These are phyloP conservation scores for Alethe castanea DNA, from an alignment of 2,113 vertebrate genomes.

Conservation along the genomic window DNA sequence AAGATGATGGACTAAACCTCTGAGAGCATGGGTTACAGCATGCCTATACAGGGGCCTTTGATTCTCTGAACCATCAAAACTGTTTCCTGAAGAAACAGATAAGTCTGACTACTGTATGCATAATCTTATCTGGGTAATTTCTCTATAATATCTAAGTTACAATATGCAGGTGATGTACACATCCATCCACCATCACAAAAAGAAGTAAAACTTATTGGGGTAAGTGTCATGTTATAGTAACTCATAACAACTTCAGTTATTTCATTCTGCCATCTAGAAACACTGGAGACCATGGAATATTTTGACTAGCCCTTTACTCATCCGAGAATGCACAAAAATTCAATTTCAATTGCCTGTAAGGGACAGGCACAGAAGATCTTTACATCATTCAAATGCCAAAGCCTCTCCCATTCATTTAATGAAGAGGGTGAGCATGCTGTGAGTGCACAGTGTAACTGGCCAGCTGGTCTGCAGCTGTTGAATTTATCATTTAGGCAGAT, in stretches of 20 bases:
- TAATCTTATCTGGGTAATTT: neutral
- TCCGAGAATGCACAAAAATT: neutral
- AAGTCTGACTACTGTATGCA: neutral
- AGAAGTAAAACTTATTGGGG: neutral
- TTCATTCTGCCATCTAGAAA: neutral
- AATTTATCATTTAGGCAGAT: neutral
- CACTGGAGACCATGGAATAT: accelerated
- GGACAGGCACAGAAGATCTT: neutral
- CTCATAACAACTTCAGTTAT: neutral
- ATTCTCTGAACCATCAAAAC: neutral
- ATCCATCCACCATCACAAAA: neutral
- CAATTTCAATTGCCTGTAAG: neutral
- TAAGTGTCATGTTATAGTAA: accelerated
- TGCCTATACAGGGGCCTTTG: neutral
- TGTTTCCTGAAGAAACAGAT: neutral
- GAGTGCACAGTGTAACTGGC: neutral
- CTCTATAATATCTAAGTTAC: neutral
- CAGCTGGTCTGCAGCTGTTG: neutral
- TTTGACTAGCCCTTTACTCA: neutral
- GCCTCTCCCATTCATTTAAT: neutral
- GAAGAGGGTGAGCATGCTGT: neutral
- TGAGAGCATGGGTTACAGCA: accelerated
- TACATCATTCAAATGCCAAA: neutral
- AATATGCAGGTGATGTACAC: neutral
- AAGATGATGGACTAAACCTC: neutral